Evolutionary conservation across 2,113 vertebrate genomes (phyloP), one percentile per base, ranked within the genome.

Genomic region (Xiphophorus hellerii): DNA sequence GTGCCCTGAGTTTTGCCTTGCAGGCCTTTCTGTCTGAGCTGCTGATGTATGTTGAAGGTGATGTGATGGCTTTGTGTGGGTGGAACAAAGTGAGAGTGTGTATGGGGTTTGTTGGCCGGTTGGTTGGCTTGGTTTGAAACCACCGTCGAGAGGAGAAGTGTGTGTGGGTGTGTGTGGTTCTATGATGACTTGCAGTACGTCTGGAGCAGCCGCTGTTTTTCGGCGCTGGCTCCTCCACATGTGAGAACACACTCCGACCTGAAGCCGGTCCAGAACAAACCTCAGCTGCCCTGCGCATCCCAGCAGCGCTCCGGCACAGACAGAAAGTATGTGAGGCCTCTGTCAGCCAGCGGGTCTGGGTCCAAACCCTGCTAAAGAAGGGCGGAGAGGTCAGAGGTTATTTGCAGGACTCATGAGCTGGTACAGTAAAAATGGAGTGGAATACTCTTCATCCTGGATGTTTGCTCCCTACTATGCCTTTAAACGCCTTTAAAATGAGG

Each of bases 171-270:
- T 60, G 69, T 33, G 37, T 84, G 67, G 80, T 79, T 68, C 62
- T 86, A 22, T 88, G 76, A 81, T 76, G 84, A 28, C 78, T 77
- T 14, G 48, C 51, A 69, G 71, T 29, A 63, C 1, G 25, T 51
- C 68, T 85, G 77, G 83, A 79, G 72, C 72, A 44, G 84, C 84
- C 78, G 69, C 84, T 87, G 80, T 85, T 87, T 87, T 82, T 69
- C 74, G 76, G 30, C 31, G 10, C 83, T 78, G 44, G 66, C 69
- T 71, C 66, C 30, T 42, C 67, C 65, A 74, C 62, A 76, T 15
- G 54, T 79, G 75, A 81, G 81, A 81, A 84, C 69, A 83, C 70
- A 71, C 69, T 71, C 62, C 74, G 58, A 67, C 66, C 33, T 60
- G 69, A 75, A 71, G 25, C 33, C 3, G 54, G 48, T 76, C 74